Percentiles rank a stretch among this genome's conserved stretches.
Conservation (phyloP, 2,888 invertebrate species). For the Sphinx pinastri region DNA sequence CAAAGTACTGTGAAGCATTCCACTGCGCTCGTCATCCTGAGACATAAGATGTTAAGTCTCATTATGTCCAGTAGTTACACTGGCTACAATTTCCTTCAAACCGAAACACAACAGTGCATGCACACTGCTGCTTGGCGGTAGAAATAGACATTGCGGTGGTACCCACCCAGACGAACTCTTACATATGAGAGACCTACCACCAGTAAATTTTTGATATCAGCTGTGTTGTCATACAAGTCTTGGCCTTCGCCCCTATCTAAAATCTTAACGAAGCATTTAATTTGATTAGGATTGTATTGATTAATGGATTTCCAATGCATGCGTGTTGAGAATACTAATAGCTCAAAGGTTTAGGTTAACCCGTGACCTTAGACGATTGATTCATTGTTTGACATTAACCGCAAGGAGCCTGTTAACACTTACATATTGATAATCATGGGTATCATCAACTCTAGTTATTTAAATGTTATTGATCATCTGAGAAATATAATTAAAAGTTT, state of each 20-base stretch:
- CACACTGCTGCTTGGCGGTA: too few species aligned
- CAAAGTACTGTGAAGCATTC: too few species aligned
- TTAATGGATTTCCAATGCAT: slow-evolving; percentile 50
- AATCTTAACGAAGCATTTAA: slow-evolving; percentile 65
- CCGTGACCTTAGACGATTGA: slow-evolving; percentile 57
- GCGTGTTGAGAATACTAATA: slow-evolving; percentile 46
- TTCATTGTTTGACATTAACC: slow-evolving; percentile 31
- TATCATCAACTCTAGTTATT: slow-evolving; percentile 14
- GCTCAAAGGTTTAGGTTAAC: slow-evolving; percentile 60
- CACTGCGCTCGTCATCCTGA: too few species aligned
- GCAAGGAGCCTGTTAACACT: slow-evolving; percentile 24
- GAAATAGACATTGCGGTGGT: too few species aligned
- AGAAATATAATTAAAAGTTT: not conserved
- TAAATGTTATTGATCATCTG: slow-evolving; percentile 4
- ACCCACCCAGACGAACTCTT: too few species aligned
- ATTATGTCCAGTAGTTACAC: too few species aligned
- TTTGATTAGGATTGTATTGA: slow-evolving; percentile 62
- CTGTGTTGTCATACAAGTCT: slow-evolving; percentile 15
- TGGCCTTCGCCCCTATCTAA: slow-evolving; percentile 40
- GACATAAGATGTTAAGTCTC: too few species aligned
- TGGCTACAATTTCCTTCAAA: too few species aligned
- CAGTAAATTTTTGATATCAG: slow-evolving; percentile 21
- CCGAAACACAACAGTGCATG: too few species aligned
- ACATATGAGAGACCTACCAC: too few species aligned
- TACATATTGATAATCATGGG: slow-evolving; percentile 18